Conservation (phyloP, 2,888 invertebrate species). For the Tetheella fluctuosa region DNA sequence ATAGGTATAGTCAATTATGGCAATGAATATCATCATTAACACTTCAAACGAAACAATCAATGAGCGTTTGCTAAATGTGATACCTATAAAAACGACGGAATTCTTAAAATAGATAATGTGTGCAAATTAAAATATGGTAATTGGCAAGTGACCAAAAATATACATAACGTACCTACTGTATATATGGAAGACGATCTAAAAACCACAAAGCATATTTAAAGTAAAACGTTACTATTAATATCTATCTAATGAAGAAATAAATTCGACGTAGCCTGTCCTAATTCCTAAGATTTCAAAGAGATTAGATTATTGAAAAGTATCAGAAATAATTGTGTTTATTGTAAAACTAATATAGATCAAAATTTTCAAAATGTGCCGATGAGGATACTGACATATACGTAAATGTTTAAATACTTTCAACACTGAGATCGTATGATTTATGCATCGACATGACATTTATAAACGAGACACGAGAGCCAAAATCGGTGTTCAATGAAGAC, state of each 20-base stretch:
- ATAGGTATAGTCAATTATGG: not conserved
- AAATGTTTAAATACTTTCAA: not conserved
- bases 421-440: not conserved
- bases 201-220: not conserved
- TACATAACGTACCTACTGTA: conserved; percentile 30
- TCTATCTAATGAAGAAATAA: not conserved
- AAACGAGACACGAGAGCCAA: not conserved
- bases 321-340: not conserved
- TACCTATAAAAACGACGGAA: conserved; percentile 14
- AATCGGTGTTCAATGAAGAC: not conserved
- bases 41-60: conserved; percentile 17
- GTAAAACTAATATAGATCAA: too few relatives aligned
- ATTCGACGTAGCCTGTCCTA: not conserved
- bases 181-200: not conserved
- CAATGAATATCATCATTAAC: too few relatives aligned
- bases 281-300: not conserved
- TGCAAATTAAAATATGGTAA: conserved; percentile 38
- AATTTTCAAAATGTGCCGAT: not conserved
- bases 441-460: conserved; percentile 1
- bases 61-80: conserved; percentile 21
- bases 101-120: conserved; percentile 25
- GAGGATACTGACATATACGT: not conserved
- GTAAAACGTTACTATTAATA: not conserved
- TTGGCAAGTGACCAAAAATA: conserved; percentile 46
- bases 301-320: not conserved